phyloP scores from a whole-genome alignment of 2,113 vertebrate species.

The Atherinomorus stipes region DNA sequence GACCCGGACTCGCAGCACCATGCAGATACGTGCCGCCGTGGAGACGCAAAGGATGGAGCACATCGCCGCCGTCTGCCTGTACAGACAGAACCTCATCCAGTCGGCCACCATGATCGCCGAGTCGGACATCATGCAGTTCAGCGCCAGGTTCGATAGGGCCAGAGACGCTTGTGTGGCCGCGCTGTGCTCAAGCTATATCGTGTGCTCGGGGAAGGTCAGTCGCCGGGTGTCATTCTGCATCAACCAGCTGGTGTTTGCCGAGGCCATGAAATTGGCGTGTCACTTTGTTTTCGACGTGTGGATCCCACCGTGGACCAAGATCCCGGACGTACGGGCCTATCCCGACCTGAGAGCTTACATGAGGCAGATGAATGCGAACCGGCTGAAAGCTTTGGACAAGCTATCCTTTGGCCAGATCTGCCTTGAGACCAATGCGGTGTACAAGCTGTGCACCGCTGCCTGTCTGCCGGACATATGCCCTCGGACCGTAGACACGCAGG shows the following conservation, averaged over 20 bases:
- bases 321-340: accelerated
- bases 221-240: background rate
- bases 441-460: background rate
- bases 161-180: background rate
- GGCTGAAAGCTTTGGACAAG: background rate
- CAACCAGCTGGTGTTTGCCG: background rate
- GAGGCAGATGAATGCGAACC: background rate
- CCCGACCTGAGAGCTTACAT: background rate
- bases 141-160: background rate
- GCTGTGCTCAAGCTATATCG: background rate
- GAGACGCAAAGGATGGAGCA: background rate
- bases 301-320: slow-evolving; percentile 24
- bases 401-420: background rate
- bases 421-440: slow-evolving; percentile 6
- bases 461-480: slow-evolving; percentile 24
- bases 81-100: background rate
- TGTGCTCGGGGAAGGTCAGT: slow-evolving; percentile 10
- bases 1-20: background rate
- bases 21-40: background rate
- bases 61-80: background rate
- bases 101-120: background rate
- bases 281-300: background rate
- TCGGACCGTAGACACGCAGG: background rate
- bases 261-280: background rate
- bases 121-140: slow-evolving; percentile 11